These are phyloP conservation scores for Ferdinandea cuprea DNA, from an alignment of 2,888 invertebrate species.

Conservation along the genomic window DNA sequence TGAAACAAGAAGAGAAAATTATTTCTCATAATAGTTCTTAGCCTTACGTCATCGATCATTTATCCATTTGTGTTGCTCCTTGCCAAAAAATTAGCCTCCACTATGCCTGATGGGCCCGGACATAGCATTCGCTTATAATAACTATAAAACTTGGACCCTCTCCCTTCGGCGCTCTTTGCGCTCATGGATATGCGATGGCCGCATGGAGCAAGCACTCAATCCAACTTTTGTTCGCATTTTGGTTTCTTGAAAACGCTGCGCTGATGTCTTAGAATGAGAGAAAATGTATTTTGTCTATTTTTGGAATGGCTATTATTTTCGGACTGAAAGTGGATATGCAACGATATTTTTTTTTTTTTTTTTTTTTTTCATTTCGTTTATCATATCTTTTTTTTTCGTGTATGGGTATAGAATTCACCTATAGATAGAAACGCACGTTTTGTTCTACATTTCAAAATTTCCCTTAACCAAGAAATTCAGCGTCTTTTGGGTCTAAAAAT, in stretches of 20 bases:
- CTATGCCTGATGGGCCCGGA: slow-evolving; percentile 53
- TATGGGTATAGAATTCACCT: slow-evolving; percentile 62
- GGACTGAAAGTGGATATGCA: slow-evolving; percentile 74
- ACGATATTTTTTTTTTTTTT: slow-evolving; percentile 24
- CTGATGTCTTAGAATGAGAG: slow-evolving; percentile 40
- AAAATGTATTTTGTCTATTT: slow-evolving; percentile 70
- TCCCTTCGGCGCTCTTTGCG: slow-evolving; percentile 48
- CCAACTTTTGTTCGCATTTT: slow-evolving; percentile 49
- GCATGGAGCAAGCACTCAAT: slow-evolving; percentile 47
- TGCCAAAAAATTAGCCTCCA: slow-evolving; percentile 44
- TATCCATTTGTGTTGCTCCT: slow-evolving; percentile 62
- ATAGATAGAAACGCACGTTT: slow-evolving; percentile 41
- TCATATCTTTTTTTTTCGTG: slow-evolving; percentile 61
- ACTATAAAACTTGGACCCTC: slow-evolving; percentile 37
- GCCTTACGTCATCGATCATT: slow-evolving; percentile 59
- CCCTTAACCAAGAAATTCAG: slow-evolving; percentile 46
- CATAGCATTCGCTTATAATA: slow-evolving; percentile 52
- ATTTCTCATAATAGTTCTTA: slow-evolving; percentile 23
- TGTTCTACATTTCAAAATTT: slow-evolving; percentile 68
- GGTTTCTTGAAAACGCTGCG: slow-evolving; percentile 39
- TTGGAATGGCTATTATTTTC: slow-evolving; percentile 73
- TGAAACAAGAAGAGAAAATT: slow-evolving; percentile 13
- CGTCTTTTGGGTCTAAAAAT: slow-evolving; percentile 53
- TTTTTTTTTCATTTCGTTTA: slow-evolving; percentile 53
- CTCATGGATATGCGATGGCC: slow-evolving; percentile 23